Percentiles rank a stretch among this genome's conserved stretches.
Evolutionary conservation across 2,113 vertebrate species (phyloP).

Genomic region (Cranoglanis bouderius): DNA sequence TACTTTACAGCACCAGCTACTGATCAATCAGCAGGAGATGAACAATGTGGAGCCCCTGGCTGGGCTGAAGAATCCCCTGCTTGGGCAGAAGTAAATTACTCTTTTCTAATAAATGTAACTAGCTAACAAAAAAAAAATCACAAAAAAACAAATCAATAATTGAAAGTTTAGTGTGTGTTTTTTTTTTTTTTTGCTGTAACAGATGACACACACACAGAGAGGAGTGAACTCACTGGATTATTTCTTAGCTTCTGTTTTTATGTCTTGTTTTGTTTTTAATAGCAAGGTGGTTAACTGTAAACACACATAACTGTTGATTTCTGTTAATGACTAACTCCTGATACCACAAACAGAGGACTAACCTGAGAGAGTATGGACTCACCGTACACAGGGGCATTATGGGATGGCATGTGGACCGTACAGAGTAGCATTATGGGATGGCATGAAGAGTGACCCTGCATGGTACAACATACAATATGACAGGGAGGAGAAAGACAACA

Average conservation of each 20-base stretch:
- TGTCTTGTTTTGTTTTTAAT: neutral
- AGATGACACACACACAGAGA: no score
- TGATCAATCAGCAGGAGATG: neutral
- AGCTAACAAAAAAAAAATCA: neutral
- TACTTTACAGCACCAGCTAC: neutral
- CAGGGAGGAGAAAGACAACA: constrained; percentile 8
- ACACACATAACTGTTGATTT: neutral
- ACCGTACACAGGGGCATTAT: constrained; percentile 65
- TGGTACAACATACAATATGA: constrained; percentile 18
- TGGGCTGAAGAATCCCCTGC: neutral
- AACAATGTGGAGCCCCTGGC: neutral
- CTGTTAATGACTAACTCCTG: neutral
- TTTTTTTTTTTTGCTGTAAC: no score
- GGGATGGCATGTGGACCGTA: constrained; percentile 60
- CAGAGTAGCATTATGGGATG: constrained; percentile 63
- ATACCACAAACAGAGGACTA: neutral
- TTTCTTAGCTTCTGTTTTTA: neutral
- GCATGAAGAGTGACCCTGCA: constrained; percentile 44
- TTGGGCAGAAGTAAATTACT: neutral
- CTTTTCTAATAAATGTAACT: neutral
- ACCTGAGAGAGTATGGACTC: constrained; percentile 56
- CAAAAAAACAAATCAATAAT: no score
- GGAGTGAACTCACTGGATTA: neutral
- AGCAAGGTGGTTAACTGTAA: neutral
- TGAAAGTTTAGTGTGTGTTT: no score